Conservation (phyloP, 2,888 invertebrate genomes). For the Leptura quadrifasciata region DNA sequence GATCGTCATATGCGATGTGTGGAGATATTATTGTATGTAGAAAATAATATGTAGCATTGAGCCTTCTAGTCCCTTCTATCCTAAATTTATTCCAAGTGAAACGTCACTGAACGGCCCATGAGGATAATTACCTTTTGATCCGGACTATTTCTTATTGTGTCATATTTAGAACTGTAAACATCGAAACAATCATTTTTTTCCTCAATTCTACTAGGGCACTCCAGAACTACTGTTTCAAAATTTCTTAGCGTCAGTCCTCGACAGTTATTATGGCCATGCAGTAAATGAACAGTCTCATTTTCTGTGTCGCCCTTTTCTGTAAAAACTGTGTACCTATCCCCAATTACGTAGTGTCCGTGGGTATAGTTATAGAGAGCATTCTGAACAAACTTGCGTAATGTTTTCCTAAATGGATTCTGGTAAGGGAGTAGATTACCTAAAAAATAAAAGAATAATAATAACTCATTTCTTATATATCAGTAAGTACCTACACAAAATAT, state of each 20-base stretch:
- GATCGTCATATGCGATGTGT: no score
- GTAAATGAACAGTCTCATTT: neutral
- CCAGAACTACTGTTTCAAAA: slow-evolving; percentile 12
- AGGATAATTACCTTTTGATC: neutral
- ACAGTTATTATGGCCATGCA: slow-evolving; percentile 4
- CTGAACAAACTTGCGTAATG: neutral
- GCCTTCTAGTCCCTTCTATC: no score
- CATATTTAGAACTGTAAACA: neutral
- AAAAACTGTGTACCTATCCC: neutral
- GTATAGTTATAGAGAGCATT: neutral
- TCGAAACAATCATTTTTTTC: slow-evolving; percentile 12
- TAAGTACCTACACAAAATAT: no score
- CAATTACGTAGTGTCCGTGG: neutral
- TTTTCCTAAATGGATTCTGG: no score
- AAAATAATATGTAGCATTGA: no score
- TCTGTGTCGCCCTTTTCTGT: neutral
- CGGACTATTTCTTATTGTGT: neutral
- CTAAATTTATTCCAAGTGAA: no score
- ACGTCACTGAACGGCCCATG: no score
- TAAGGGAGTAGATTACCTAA: no score
- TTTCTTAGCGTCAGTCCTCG: neutral
- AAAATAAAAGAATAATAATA: no score
- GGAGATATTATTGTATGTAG: no score
- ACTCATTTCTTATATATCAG: no score
- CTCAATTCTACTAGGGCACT: neutral